Base-by-base conservation (phyloP, 2,888 invertebrate genomes). In the Hedya salicella region DNA sequence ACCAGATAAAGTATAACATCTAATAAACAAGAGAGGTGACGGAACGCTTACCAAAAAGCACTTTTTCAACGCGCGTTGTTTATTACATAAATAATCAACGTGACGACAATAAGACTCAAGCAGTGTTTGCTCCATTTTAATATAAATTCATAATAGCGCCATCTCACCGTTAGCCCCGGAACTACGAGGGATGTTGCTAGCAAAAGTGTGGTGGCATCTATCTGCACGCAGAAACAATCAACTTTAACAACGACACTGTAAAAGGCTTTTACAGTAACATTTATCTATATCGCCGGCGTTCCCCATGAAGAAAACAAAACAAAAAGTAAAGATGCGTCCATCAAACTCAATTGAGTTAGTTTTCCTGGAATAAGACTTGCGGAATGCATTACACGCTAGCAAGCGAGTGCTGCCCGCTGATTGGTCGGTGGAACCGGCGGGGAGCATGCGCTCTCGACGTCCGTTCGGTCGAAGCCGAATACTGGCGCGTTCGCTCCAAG, bases 401-500 rank as follows among this genome's bases (percentile, higher is more conserved):
- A 75, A 74, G 73, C 76, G 69, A 69, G 69, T 78, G 79, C 87
- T 88, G 75, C 75, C 71, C 82, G 83, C 86, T 89, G 85, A 92
- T 92, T 92, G 91, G 92, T 74, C 71, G 81, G 69, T 65, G 62
- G 73, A 77, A 82, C 78, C 82, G 87, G 89, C 85, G 90, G 90
- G 91, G 91, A 84, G 91, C 91, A 90, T 89, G 91, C 91, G 91
- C 87, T 79, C 78, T 89, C 84, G 83, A 81, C 81, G 80, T 80
- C 78, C 81, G 84, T 79, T 87, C 87, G 86, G 85, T 83, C 79
- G 79, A 80, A 88, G 90, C 84, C 90, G 87, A 90, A 91, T 90
- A 91, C 90, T 92, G 92, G 92, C 92, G 91, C 91, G 90, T 88
- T 91, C 84, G 77, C 82, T 82, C 80, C 80, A 79, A 91, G 89